Percentiles rank a stretch among this genome's conserved stretches.
These are phyloP conservation scores for Trachythela sp. DNA, from an alignment of 64 coral and sea anemone species.

Conservation along the genomic window DNA sequence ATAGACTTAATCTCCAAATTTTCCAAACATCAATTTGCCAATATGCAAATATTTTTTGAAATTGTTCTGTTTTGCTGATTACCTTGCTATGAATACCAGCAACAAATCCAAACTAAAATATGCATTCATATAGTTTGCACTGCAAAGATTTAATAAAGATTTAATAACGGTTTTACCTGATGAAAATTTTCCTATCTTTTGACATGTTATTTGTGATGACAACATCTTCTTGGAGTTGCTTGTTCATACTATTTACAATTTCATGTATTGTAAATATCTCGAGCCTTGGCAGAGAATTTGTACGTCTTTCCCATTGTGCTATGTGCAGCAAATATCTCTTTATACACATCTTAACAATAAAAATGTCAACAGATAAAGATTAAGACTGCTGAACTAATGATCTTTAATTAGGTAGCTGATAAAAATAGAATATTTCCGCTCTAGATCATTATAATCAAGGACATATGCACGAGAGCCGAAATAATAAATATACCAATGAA, in stretches of 20 bases:
- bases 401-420: too few species aligned
- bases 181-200: conserved; percentile 1
- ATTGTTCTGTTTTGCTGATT: neutral
- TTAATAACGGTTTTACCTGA: neutral
- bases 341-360: neutral
- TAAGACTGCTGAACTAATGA: too few species aligned
- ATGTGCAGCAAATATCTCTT: neutral
- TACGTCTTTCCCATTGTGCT: neutral
- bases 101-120: neutral
- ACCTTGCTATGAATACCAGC: neutral
- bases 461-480: too few species aligned
- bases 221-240: neutral
- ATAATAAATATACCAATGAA: too few species aligned
- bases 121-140: too few species aligned
- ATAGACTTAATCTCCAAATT: too few species aligned
- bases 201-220: neutral
- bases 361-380: too few species aligned
- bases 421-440: too few species aligned
- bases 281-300: neutral
- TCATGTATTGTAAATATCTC: neutral
- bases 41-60: neutral
- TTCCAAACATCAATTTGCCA: neutral
- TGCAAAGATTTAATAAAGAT: neutral
- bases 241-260: neutral
- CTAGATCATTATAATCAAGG: too few species aligned